These are phyloP conservation scores for Chrysolina americana DNA, from an alignment of 2,888 invertebrate species.

Conservation along the genomic window DNA sequence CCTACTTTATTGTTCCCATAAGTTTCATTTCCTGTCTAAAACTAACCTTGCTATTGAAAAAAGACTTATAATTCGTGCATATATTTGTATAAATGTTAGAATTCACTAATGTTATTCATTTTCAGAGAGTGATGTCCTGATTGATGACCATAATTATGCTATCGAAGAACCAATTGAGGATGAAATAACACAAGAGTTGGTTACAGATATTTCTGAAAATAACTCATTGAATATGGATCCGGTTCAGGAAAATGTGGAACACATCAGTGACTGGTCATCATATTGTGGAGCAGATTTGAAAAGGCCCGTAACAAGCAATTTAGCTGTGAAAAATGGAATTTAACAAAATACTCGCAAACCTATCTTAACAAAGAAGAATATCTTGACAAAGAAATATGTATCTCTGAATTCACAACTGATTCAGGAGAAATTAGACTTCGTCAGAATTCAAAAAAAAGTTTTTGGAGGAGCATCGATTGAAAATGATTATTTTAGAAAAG, in stretches of 20 bases:
- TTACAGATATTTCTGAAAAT: not conserved
- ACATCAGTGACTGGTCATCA: conserved; percentile 6
- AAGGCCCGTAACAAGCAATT: not conserved
- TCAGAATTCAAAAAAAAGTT: conserved; percentile 4
- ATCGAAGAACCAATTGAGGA: not conserved
- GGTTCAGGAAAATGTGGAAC: conserved; percentile 6
- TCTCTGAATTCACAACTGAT: conserved; percentile 5
- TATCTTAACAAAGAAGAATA: not conserved
- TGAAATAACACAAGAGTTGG: not conserved
- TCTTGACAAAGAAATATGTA: conserved; percentile 4
- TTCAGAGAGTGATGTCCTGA: conserved; percentile 11
- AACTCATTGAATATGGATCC: conserved; percentile 2
- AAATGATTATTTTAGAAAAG: conserved; percentile 2
- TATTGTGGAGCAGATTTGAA: conserved; percentile 1
- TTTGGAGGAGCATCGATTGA: not conserved
- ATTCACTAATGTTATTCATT: conserved; percentile 6
- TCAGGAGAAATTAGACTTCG: conserved; percentile 8
- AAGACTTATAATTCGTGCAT: too few species aligned
- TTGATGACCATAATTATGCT: not conserved
- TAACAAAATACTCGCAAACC: not conserved
- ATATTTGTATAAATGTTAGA: too few species aligned
- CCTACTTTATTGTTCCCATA: too few species aligned
- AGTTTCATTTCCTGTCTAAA: too few species aligned
- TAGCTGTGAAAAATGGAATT: conserved; percentile 2
- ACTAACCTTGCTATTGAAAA: too few species aligned